Conservation (phyloP, 2,113 vertebrate species). For the Piaya cayana region DNA sequence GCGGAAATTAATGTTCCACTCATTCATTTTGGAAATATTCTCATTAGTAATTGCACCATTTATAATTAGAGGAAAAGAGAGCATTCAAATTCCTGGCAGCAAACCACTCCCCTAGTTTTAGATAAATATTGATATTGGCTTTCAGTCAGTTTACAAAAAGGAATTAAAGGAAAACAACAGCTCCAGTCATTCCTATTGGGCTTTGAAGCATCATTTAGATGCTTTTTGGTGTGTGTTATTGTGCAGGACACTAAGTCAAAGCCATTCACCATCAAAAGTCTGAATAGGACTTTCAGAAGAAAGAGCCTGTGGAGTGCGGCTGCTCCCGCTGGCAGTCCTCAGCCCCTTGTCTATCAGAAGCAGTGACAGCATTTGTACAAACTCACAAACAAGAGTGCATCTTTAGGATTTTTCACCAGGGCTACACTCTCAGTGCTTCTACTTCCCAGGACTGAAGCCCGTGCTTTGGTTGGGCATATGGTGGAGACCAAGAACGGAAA, state of each 20-base stretch:
- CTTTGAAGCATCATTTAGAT: conserved; percentile 38
- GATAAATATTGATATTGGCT: conserved; percentile 74
- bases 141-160: conserved; percentile 58
- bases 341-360: not conserved
- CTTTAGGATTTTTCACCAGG: not conserved
- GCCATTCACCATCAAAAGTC: not conserved
- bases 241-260: not conserved
- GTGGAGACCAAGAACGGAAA: not conserved
- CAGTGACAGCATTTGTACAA: not conserved
- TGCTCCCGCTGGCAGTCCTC: not conserved
- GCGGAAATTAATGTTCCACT: conserved; percentile 57
- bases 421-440: not conserved
- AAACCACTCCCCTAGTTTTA: conserved; percentile 53
- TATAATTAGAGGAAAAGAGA: conserved; percentile 59
- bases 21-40: conserved; percentile 65
- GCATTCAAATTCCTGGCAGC: conserved; percentile 58
- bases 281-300: not conserved
- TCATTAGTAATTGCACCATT: conserved; percentile 56
- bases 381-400: not conserved
- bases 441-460: fast-evolving
- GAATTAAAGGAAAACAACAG: conserved; percentile 50
- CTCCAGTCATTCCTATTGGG: conserved; percentile 19
- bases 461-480: not conserved
- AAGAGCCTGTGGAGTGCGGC: not conserved
- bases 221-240: not conserved